Evolutionary conservation across 2,113 vertebrate genomes (phyloP).

Genomic region (Benitochromis conjunctus): DNA sequence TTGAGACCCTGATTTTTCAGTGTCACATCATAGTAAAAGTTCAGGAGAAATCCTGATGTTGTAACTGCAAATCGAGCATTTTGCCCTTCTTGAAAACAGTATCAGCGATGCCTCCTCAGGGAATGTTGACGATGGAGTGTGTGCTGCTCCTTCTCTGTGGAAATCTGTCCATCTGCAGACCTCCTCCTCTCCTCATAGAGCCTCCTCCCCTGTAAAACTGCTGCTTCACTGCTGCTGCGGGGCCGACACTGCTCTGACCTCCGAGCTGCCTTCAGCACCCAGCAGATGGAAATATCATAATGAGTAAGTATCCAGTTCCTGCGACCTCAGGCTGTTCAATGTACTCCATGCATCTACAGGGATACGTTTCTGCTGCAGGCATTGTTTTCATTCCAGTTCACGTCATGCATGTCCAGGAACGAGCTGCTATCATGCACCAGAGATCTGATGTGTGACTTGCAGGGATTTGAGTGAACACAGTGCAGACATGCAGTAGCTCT

Average conservation of each 20-base stretch:
- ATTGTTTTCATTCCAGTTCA: not conserved
- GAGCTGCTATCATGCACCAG: not conserved
- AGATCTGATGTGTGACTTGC: constrained; percentile 32
- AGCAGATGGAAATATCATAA: constrained; percentile 24
- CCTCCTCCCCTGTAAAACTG: constrained; percentile 19
- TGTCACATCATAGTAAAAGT: not conserved
- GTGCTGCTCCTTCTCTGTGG: constrained; percentile 25
- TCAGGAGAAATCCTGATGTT: not conserved
- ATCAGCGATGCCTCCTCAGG: constrained; percentile 68
- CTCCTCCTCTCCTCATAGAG: constrained; percentile 46
- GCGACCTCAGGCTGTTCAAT: not conserved
- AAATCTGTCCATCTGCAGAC: constrained; percentile 47
- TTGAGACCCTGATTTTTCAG: not conserved
- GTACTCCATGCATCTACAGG: not conserved
- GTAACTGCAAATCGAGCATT: not conserved
- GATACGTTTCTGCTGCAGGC: not conserved
- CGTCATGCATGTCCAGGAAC: constrained; percentile 9
- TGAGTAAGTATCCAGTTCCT: not conserved
- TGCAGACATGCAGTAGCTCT: not conserved
- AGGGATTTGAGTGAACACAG: not conserved
- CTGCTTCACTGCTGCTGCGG: constrained; percentile 46
- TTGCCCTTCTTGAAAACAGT: not conserved
- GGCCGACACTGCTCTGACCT: constrained; percentile 31
- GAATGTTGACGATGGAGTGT: constrained; percentile 46
- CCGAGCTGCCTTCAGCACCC: constrained; percentile 38